Conservation (phyloP, 2,888 invertebrate genomes). For the Leucania comma region DNA sequence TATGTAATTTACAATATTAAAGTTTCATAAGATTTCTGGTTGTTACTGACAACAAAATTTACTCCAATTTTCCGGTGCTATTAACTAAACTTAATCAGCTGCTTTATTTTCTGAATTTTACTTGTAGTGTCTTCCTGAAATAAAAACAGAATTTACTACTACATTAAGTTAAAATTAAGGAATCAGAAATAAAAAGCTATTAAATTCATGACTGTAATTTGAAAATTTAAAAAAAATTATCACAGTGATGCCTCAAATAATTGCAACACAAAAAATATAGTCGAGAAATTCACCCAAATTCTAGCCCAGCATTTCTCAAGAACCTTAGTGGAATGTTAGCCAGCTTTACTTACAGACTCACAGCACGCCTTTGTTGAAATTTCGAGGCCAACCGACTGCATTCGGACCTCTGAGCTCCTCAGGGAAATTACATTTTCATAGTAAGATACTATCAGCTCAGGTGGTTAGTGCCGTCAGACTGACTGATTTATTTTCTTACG, state of each 20-base stretch:
- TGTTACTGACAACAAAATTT: background rate
- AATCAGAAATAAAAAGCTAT: no score
- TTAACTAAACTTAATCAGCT: no score
- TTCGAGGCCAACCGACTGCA: constrained; percentile 43
- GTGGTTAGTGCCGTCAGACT: constrained; percentile 52
- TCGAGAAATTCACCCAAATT: constrained; percentile 5
- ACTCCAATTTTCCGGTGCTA: no score
- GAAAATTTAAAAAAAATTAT: no score
- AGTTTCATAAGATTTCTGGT: background rate
- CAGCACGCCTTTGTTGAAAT: constrained; percentile 40
- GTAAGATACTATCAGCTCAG: constrained; percentile 51
- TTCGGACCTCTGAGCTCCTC: constrained; percentile 23
- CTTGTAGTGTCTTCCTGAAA: no score
- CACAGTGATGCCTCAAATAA: no score
- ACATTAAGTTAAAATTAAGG: no score
- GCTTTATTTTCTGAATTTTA: no score
- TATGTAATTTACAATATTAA: background rate
- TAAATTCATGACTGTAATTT: no score
- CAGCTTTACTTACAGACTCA: background rate
- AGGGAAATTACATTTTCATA: constrained; percentile 55
- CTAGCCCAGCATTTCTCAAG: constrained; percentile 28
- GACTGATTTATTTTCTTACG: constrained; percentile 52
- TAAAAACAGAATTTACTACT: no score
- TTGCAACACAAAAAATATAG: background rate
- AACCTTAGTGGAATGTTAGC: constrained; percentile 25